Evolutionary conservation across 2,888 invertebrate species (phyloP), one percentile per base, ranked within the genome.

Genomic region (Watsonalla cultraria): DNA sequence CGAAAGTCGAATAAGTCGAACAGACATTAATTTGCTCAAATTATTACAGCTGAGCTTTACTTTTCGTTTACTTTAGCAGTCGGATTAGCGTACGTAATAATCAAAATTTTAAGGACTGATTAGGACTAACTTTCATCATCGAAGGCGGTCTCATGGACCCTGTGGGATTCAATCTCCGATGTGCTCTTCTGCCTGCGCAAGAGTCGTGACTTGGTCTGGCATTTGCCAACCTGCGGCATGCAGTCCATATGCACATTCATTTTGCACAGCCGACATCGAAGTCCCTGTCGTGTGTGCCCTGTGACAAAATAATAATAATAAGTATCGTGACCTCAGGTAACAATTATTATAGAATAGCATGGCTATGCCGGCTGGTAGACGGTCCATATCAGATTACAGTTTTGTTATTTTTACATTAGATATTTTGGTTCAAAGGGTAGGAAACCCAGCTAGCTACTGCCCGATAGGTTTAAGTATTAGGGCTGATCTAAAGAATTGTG

Each of bases 271-370:
- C 97, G 93, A 82, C 98, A 98, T 62, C 96, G 95, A 54, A 98
- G 88, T 13, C 98, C 98, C 86, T 98, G 98, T 49, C 96, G 93
- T 52, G 97, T 96, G 86, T 98, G 98, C 56, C 98, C 97, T 96
- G 66, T 5, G 45, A 7, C 14, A 37, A 37, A 13, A 47, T n/a
- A 47, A 45, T n/a, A 11, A 7, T 4, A 1, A 9, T 45, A 45
- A 45, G 24, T 2, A 24, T 4, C 4, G 24, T 24, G 24, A 24
- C 1, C n/a, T 1, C 24, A 24, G 24, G 2, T 24, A n/a, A n/a
- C 24, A 24, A 24, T 2, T 24, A 24, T 24, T 24, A 24, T 24
- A 24, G 24, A 24, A 24, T 24, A 24, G 24, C 24, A 24, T 24
- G 24, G 24, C 24, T 24, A 24, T 4, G 24, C 24, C 4, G 24